Base-by-base conservation (phyloP, 2,797 vertebrate genomes). In the Phrynocephalus forsythii region DNA sequence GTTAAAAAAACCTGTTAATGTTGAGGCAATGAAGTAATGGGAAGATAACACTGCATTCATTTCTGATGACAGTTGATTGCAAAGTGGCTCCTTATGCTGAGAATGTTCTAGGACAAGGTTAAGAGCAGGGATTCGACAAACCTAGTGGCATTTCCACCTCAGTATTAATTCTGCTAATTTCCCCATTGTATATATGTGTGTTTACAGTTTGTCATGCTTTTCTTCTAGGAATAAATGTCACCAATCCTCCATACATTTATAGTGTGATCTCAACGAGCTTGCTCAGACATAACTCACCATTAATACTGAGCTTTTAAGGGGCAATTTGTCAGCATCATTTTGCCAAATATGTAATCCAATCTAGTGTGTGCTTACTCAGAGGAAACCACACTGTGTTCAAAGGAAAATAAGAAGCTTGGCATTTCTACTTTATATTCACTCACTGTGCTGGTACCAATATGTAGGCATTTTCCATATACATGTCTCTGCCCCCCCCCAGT, bases 1-100 rank as follows among this genome's bases (percentile, higher is more conserved):
- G 38, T 44, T 44, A 44, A 44, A 44, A 5, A 44, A 44, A 44
- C 5, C 38, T 44, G 38, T 44, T 44, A 44, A 44, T 44, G 38
- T 44, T 26, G 86, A 88, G 79, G 67, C 84, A 87, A 38, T 50
- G 52, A 83, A 30, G 28, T 83, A 33, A 26, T 56, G 30, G 3
- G 86, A n/a, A 90, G 73, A 85, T 10, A 92, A 89, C 26, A 66
- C n/a, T 87, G 6, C 71, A 79, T 87, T 82, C 0, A 0, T 91
- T 90, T 86, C 66, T 67, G 81, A 76, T 50, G 85, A 89, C n/a
- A 10, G 68, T 69, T 28, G 67, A 3, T 56, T 56, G 52, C 52
- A 56, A 13, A 56, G 52, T 87, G 48, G 3, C 22, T n/a, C 16
- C 75, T 3, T 8, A 16, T 28, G 82, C 79, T n/a, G 89, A 87